Conservation (phyloP, 2,797 vertebrate genomes). For the Iguana delicatissima region DNA sequence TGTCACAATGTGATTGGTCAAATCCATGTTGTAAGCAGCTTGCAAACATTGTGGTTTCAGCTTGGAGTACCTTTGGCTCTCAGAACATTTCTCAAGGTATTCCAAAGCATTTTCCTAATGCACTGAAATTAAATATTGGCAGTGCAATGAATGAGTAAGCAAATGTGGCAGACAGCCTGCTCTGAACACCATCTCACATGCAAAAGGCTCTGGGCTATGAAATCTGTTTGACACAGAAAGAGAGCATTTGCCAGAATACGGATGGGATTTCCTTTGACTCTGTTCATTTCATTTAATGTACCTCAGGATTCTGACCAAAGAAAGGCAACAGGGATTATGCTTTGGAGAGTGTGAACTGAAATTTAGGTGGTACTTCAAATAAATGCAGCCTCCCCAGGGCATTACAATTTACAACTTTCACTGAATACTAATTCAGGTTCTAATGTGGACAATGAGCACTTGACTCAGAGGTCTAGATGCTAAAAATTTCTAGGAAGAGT, state of each 20-base stretch:
- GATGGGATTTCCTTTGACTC: background rate
- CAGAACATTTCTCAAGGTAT: constrained; percentile 24
- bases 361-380: constrained; percentile 7
- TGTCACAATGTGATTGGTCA: background rate
- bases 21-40: background rate
- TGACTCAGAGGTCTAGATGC: background rate
- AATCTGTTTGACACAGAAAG: constrained; percentile 31
- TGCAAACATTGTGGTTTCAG: constrained; percentile 9
- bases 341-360: constrained; percentile 20
- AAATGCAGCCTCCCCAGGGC: background rate
- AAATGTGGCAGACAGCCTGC: background rate
- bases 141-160: constrained; percentile 32
- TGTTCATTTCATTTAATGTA: constrained; percentile 9
- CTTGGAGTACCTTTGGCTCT: background rate
- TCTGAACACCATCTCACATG: constrained; percentile 20
- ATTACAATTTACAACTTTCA: background rate
- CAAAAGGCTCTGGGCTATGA: constrained; percentile 26
- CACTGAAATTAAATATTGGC: constrained; percentile 32
- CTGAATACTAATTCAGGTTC: background rate
- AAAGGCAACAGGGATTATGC: background rate
- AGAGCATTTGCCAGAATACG: constrained; percentile 29
- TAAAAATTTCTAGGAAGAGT: rapidly evolving
- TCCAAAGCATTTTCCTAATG: constrained; percentile 35
- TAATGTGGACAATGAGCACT: background rate
- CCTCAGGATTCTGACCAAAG: background rate